phyloP scores from a whole-genome alignment of 2,113 vertebrate species.

The Corythornis cristatus region DNA sequence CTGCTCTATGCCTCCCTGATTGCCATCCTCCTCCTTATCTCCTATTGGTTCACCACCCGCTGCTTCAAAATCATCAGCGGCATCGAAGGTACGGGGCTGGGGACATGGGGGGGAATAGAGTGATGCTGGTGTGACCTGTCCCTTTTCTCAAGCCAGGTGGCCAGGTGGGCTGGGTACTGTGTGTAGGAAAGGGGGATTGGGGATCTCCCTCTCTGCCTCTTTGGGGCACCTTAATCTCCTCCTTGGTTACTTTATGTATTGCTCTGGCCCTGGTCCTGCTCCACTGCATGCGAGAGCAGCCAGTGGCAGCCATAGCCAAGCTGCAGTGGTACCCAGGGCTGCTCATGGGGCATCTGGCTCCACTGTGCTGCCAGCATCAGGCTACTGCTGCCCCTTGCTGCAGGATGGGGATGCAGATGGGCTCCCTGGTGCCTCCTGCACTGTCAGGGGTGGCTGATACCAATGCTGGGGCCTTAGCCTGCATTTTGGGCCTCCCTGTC shows the following conservation, averaged over 20 bases:
- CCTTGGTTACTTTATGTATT: neutral
- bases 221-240: neutral
- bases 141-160: neutral
- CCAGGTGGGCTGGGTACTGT: accelerated
- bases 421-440: accelerated
- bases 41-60: constrained; percentile 74
- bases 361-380: accelerated
- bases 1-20: constrained; percentile 73
- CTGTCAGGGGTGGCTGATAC: neutral
- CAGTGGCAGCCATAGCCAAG: accelerated
- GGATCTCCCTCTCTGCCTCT: neutral
- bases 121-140: accelerated
- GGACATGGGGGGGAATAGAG: neutral
- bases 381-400: neutral
- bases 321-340: neutral
- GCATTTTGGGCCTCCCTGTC: neutral
- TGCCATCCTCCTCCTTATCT: constrained; percentile 71
- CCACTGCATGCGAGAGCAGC: neutral
- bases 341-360: accelerated
- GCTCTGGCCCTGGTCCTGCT: neutral
- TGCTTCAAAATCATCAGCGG: constrained; percentile 73
- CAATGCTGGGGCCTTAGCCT: neutral
- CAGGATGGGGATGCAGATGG: accelerated
- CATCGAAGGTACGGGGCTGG: constrained; percentile 58
- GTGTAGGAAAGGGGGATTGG: neutral